These are phyloP conservation scores for Serranus cabrilla DNA, from an alignment of 2,797 vertebrate genomes.

Conservation along the genomic window DNA sequence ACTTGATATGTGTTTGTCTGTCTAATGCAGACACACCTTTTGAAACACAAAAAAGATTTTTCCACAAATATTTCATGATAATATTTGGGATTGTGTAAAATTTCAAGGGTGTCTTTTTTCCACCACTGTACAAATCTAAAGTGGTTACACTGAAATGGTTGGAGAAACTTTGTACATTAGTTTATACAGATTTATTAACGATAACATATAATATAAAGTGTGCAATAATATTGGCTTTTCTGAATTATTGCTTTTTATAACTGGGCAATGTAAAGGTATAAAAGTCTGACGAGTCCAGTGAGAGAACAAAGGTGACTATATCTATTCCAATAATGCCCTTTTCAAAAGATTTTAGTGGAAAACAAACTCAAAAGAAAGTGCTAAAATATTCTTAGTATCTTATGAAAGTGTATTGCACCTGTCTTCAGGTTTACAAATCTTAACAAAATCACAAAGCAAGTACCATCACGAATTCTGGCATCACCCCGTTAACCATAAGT, in stretches of 20 bases:
- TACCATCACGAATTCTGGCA: background rate
- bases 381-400: background rate
- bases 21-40: no score
- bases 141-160: background rate
- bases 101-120: no score
- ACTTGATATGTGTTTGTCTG: no score
- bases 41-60: no score
- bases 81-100: no score
- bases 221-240: background rate
- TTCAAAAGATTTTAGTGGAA: background rate
- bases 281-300: background rate
- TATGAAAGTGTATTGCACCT: background rate
- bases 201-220: background rate
- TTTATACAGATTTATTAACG: background rate
- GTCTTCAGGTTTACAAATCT: background rate
- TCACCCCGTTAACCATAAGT: no score
- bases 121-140: background rate
- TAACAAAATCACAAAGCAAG: background rate
- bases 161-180: background rate
- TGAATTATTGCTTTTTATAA: background rate
- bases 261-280: background rate
- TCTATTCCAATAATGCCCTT: background rate
- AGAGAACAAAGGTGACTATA: background rate
- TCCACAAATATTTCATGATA: no score
- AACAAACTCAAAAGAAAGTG: background rate